Percentiles rank a stretch among this genome's conserved stretches.
phyloP scores from a whole-genome alignment of 2,888 invertebrate species.

The Apamea epomidion region DNA sequence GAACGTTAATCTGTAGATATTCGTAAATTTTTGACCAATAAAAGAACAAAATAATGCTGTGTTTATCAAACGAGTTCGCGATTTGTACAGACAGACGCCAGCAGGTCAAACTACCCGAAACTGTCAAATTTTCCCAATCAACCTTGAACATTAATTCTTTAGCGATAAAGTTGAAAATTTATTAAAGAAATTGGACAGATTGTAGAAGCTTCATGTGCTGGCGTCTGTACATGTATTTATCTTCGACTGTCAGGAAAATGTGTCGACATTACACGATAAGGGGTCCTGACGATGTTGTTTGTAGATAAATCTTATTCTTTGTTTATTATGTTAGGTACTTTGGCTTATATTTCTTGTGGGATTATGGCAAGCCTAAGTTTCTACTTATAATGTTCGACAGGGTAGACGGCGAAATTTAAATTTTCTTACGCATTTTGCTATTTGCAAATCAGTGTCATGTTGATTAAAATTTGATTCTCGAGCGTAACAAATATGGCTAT shows the following conservation, averaged over 20 bases:
- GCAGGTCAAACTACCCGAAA: too few relatives aligned
- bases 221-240: conserved; percentile 16
- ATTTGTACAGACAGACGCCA: too few relatives aligned
- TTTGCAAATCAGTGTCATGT: too few relatives aligned
- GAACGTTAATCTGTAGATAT: conserved; percentile 1
- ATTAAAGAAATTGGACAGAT: too few relatives aligned
- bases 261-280: neutral
- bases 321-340: neutral
- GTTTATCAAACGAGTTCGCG: neutral
- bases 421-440: too few relatives aligned
- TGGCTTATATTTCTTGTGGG: neutral
- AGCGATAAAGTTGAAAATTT: too few relatives aligned
- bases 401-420: too few relatives aligned
- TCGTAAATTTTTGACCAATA: conserved; percentile 31
- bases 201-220: too few relatives aligned
- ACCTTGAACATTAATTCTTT: too few relatives aligned
- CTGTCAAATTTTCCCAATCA: too few relatives aligned
- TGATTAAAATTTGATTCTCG: too few relatives aligned
- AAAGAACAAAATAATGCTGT: conserved; percentile 10
- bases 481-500: too few relatives aligned
- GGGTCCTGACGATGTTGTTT: neutral
- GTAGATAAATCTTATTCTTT: neutral
- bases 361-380: neutral
- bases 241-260: neutral
- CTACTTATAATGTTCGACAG: neutral